Base-by-base conservation (phyloP, 2,113 vertebrate genomes). In the Rhegmatorhina hoffmannsi region DNA sequence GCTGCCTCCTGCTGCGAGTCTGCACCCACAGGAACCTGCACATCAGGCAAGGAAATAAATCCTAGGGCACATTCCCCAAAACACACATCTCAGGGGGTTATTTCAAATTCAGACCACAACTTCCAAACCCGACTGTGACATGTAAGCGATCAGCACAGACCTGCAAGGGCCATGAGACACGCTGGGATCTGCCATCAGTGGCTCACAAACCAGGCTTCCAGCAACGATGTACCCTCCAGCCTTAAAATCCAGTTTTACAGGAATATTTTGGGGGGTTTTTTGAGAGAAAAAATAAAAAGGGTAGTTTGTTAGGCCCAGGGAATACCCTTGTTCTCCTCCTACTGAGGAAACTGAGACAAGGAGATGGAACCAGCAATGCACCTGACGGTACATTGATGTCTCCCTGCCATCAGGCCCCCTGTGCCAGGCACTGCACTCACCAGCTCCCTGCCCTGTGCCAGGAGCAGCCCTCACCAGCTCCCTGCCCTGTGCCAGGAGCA, bases 11-110 rank as follows among this genome's bases (percentile, higher is more conserved):
- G 33, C 19, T 20, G 20, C 3, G 46, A 60, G 31, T 4, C 58
- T 46, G 19, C 28, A 40, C 15, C 52, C 31, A 17, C 21, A 33
- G 20, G 36, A 53, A 38, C 3, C 52, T 63, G 31, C 18, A n/a
- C 1, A 62, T 25, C 25, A 36, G 17, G 5, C 15, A 34, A 21
- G 67, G 11, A 28, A 23, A 43, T 18, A 17, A 3, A 26, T 6
- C 31, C 25, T 38, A 83, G 13, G 21, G 34, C 10, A 67, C 13
- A 1, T 3, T 53, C 23, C 33, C 25, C 34, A 53, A 25, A 70
- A 49, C n/a, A 77, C 17, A 14, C 6, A 10, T 2, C 9, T 13
- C 47, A 49, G 0, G 10, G 20, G 59, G 16, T 47, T 14, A 60
- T 12, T 58, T 47, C 47, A 38, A 29, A 50, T 17, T 28, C 56